phyloP scores from a whole-genome alignment of 1,140 invertebrate species.

The Telenomus remus region DNA sequence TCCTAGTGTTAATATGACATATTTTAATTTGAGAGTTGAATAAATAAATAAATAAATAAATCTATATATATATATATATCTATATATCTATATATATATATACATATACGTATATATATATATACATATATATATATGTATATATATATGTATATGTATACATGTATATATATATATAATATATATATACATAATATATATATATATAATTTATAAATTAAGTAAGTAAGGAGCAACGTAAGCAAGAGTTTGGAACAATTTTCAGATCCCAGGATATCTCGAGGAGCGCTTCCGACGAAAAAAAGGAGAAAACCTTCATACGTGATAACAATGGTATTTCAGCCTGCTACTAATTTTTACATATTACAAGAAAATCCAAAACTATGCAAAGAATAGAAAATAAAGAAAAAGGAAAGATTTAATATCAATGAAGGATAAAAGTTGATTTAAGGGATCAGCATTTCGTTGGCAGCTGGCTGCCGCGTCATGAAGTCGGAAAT shows the following conservation, averaged over 20 bases:
- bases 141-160: too few species aligned
- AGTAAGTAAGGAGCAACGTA: conserved; percentile 8
- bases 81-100: too few species aligned
- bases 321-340: conserved; percentile 67
- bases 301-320: conserved; percentile 65
- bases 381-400: conserved; percentile 9
- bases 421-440: not conserved
- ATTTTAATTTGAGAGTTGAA: too few species aligned
- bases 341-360: conserved; percentile 44
- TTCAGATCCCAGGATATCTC: conserved; percentile 73
- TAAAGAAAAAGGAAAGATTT: conserved; percentile 8
- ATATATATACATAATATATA: too few species aligned
- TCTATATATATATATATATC: too few species aligned
- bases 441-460: conserved; percentile 34
- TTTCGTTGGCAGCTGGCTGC: conserved; percentile 56
- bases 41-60: too few species aligned
- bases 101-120: too few species aligned
- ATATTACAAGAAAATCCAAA: conserved; percentile 27
- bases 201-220: too few species aligned
- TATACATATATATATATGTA: too few species aligned
- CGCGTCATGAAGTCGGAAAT: conserved; percentile 31
- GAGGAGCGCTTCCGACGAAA: conserved; percentile 71
- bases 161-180: too few species aligned
- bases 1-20: too few species aligned
- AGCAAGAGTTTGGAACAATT: conserved; percentile 64